phyloP scores from a whole-genome alignment of 2,797 vertebrate species.

The Apogon hyalosoma region DNA sequence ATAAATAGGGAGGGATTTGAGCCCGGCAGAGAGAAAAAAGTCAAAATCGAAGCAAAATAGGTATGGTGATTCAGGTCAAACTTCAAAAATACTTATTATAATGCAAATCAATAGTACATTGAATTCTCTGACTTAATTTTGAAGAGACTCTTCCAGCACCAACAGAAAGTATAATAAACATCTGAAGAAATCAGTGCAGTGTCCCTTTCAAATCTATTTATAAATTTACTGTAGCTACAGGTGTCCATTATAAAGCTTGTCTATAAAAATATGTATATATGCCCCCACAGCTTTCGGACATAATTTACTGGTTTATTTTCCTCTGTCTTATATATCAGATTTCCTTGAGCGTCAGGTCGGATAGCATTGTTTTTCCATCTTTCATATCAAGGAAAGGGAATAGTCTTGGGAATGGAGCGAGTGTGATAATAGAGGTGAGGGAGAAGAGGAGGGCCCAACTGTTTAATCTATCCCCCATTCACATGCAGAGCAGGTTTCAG shows the following conservation, averaged over 20 bases:
- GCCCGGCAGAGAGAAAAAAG: too few relatives aligned
- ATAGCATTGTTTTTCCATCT: constrained; percentile 40
- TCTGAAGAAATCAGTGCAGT: not conserved
- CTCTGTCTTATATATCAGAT: constrained; percentile 38
- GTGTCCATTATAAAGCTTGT: not conserved
- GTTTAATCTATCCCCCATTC: constrained; percentile 69
- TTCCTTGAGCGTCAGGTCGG: constrained; percentile 39
- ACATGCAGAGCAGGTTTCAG: constrained; percentile 68
- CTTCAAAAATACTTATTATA: too few relatives aligned
- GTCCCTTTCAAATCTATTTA: not conserved
- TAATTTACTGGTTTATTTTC: constrained; percentile 42
- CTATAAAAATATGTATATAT: not conserved
- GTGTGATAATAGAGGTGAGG: constrained; percentile 40
- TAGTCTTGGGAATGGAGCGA: constrained; percentile 39
- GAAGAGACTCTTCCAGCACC: too few relatives aligned
- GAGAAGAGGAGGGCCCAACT: constrained; percentile 63
- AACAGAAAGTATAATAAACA: too few relatives aligned
- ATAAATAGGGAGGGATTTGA: too few relatives aligned
- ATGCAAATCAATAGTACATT: too few relatives aligned
- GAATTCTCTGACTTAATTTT: too few relatives aligned
- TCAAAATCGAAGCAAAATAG: too few relatives aligned
- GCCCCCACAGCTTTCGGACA: not conserved
- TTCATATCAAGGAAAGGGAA: constrained; percentile 42
- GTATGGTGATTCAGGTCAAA: too few relatives aligned
- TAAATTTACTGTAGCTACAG: not conserved